Base-by-base conservation (phyloP, 1,140 invertebrate genomes). In the Drosophila tristis region DNA sequence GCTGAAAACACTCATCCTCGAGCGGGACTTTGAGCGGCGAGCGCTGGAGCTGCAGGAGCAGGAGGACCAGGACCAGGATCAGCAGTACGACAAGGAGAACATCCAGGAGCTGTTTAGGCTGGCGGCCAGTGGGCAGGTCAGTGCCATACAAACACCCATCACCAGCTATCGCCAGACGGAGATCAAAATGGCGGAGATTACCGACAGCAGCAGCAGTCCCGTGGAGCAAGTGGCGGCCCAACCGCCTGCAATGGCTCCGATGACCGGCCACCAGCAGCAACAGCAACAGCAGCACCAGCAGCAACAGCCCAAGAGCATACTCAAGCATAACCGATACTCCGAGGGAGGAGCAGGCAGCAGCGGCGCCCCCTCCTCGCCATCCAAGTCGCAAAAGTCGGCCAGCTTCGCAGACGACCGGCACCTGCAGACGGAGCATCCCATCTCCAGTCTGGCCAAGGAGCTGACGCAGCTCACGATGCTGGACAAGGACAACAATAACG, bases 1-100 rank as follows among this genome's bases (percentile, higher is more conserved):
- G 79, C 91, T 98, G 15, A 93, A 96, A 58, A 96, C 97, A 5
- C 92, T 98, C 47, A 95, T 96, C 62, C 92, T 98, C 5, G 97
- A 98, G 91, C 93, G 96, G 66, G 97, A 98, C 90, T 98, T 98
- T 91, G 96, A 98, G 78, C 94, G 96, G 43, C 93, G 97, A 48
- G 97, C 97, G 4, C 96, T 96, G 86, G 96, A 97, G 91, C 93
- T 94, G 42, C 94, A 95, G 16, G 95, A 94, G 73, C 94, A 95
- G 43, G 95, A 97, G 77, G 96, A 98, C 49, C 63, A 76, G 45
- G 96, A 97, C 20, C 96, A 96, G 64, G 96, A 95, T 42, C 94
- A 84, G 48, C 58, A 77, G 15, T 92, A 91, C 51, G 82, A 91
- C 31, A 94, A 78, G 90, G 93, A 78, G 89, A 92, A 85, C 63